Evolutionary conservation across 64 coral and sea anemone genomes (phyloP).

Genomic region (Porites australiensis): DNA sequence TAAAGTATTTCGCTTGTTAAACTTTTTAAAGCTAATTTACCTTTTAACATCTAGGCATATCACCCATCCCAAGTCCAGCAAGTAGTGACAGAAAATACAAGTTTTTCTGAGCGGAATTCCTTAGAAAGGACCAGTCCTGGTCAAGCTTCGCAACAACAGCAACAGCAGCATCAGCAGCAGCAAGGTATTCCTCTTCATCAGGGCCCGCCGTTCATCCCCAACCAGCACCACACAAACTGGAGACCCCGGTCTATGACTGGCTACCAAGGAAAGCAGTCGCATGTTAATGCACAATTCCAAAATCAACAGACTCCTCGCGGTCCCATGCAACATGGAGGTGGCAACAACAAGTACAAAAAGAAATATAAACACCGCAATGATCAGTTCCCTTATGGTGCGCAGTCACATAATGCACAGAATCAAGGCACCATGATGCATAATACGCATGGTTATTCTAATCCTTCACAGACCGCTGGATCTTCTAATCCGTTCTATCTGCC

Average conservation of each 20-base stretch:
- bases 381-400: not conserved
- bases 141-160: constrained; percentile 30
- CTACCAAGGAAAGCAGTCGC: constrained; percentile 7
- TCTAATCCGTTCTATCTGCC: constrained; percentile 12
- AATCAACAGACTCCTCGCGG: constrained; percentile 44
- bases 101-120: constrained; percentile 43
- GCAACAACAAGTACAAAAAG: constrained; percentile 19
- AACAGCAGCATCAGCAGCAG: constrained; percentile 21
- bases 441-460: constrained; percentile 9
- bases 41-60: not conserved
- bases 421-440: not conserved
- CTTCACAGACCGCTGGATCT: constrained; percentile 14
- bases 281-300: not conserved
- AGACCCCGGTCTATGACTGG: constrained; percentile 4
- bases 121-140: constrained; percentile 23
- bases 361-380: constrained; percentile 16
- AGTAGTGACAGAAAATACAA: constrained; percentile 42
- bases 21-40: not conserved
- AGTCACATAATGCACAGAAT: constrained; percentile 22
- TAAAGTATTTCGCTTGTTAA: not conserved
- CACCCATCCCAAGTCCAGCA: constrained; percentile 8
- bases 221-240: constrained; percentile 48
- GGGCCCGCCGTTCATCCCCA: not conserved
- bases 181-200: constrained; percentile 34
- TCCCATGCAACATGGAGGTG: constrained; percentile 4